Evolutionary conservation across 92 coral and sea anemone genomes (phyloP), one percentile per base, ranked within the genome.

Genomic region (Epizoanthus fatuus): DNA sequence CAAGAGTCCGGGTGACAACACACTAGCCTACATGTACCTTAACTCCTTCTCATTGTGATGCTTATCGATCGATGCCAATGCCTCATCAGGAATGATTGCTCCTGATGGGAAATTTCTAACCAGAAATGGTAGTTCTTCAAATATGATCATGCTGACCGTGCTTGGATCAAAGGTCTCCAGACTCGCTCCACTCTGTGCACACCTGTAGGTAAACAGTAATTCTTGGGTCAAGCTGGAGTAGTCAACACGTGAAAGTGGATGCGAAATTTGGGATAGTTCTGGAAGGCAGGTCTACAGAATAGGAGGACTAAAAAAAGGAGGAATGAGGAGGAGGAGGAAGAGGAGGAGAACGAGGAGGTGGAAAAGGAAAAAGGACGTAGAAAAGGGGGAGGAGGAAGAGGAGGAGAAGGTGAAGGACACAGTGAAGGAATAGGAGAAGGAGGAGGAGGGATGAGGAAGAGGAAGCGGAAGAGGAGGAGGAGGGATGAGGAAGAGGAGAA

Each of bases 151-250:
- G 35, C 98, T 94, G 71, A 95, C 67, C 42, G 93, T 75, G 68
- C 94, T 92, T 2, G 95, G 94, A 60, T 95, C 98, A 86, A 88
- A 94, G n/a, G 87, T 47, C 57, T 95, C 95, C 38, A 95, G 91
- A 79, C 93, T 87, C 73, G 74, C 75, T 14, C 90, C 90, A 67
- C 63, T 70, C 40, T 80, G 75, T 5, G 78, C 87, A 39, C 90
- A 89, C 66, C 95, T 92, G 62, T 7, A 63, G 35, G 51, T 39
- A 19, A 6, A 19, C 47, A 63, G 38, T 14, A 14, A 15, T 16
- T 19, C 29, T 3, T 7, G 58, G 3, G 42, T 11, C 15, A 5
- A 56, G 9, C 35, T 29, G 35, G 35, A 29, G 35, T 29, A 29
- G 35, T 29, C 35, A 29, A 29, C 35, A 29, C 1, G 35, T 1